Conservation (phyloP, 2,113 vertebrate species). For the Lamprotornis superbus region DNA sequence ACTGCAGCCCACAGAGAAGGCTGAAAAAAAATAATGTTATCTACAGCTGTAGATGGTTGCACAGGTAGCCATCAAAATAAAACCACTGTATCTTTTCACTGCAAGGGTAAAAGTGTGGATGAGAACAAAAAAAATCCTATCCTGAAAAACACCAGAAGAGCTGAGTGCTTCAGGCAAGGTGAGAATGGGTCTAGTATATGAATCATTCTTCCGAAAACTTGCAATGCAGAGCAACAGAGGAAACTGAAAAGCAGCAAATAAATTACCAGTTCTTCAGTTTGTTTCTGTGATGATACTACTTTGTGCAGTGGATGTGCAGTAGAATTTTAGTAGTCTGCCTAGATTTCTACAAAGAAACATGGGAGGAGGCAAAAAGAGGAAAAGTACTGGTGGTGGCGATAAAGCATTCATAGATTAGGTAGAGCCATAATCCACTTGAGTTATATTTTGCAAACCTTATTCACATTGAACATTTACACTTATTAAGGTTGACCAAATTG, state of each 20-base stretch:
- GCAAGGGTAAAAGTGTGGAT: background rate
- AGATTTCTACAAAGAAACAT: background rate
- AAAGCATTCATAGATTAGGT: background rate
- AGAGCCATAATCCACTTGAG: background rate
- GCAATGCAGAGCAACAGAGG: background rate
- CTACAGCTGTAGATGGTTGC: background rate
- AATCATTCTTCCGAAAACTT: background rate
- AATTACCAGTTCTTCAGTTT: background rate
- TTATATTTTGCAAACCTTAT: background rate
- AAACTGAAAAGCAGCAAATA: background rate
- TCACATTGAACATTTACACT: background rate
- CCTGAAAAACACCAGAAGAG: background rate
- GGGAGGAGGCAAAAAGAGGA: background rate
- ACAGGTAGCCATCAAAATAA: background rate
- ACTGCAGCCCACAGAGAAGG: background rate
- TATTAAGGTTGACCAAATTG: background rate
- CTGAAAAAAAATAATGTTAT: background rate
- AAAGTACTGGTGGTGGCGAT: background rate
- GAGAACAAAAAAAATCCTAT: background rate
- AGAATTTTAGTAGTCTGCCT: background rate
- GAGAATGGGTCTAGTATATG: background rate
- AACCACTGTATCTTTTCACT: background rate
- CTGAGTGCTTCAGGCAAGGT: background rate
- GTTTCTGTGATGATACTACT: fast-evolving
- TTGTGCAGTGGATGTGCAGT: background rate